These are phyloP conservation scores for Meles meles DNA, from an alignment of 2,113 vertebrate genomes.

Conservation along the genomic window DNA sequence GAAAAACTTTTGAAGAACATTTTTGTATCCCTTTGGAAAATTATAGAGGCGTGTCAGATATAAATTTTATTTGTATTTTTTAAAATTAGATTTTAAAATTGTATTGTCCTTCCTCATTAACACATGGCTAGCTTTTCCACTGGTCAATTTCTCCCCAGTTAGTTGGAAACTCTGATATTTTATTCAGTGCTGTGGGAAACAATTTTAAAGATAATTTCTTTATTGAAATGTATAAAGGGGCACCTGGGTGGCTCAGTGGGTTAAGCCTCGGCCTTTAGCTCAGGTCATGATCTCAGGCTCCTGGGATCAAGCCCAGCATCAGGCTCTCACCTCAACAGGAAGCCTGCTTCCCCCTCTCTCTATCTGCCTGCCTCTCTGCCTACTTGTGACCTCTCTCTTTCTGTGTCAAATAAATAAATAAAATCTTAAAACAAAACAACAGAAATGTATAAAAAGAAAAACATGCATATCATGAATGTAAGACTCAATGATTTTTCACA, in stretches of 20 bases:
- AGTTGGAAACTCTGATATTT: neutral
- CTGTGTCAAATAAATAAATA: no score
- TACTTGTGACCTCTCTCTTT: no score
- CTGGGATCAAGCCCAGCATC: no score
- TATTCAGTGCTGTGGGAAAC: neutral
- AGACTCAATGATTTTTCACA: neutral
- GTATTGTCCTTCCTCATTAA: neutral
- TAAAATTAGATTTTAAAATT: conserved; percentile 21
- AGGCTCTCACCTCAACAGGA: no score
- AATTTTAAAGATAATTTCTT: neutral
- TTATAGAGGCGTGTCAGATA: neutral
- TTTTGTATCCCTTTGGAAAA: neutral
- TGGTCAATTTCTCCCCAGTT: neutral
- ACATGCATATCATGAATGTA: neutral
- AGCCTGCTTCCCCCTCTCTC: no score
- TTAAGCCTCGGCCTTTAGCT: no score
- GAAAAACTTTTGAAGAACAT: neutral
- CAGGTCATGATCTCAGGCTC: no score
- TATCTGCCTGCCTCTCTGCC: no score
- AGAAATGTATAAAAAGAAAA: neutral
- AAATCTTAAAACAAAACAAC: no score
- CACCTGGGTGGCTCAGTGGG: no score
- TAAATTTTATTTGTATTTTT: neutral
- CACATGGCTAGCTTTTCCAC: neutral
- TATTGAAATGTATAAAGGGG: neutral